Evolutionary conservation across 1,140 invertebrate genomes (phyloP), one percentile per base, ranked within the genome.

Genomic region (Heliothis subflexa): DNA sequence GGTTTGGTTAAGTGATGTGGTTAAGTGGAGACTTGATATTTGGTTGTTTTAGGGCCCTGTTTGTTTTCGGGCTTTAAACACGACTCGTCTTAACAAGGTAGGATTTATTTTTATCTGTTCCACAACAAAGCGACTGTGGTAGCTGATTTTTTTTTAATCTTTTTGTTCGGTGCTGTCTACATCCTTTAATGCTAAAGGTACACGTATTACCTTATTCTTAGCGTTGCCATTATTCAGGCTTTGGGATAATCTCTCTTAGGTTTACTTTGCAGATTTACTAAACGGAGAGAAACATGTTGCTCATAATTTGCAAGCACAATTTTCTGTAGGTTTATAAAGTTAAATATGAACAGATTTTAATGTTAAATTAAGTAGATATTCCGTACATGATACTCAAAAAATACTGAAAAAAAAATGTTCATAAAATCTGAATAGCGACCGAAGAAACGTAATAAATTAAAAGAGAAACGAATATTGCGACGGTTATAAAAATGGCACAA

Each of bases 11-110:
- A 89, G 89, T 92, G 89, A 88, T 87, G 88, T 84, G 82, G 86
- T 93, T 90, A 94, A 89, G 88, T 92, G 89, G 88, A 80, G 88
- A 87, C 86, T 82, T 83, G 84, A 83, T 90, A 89, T 92, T 92
- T 89, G 86, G 88, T 92, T 93, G 90, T 93, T 93, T 91, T 92
- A 92, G 91, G 89, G 78, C 72, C 45, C 70, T 90, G 88, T 93
- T 93, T 93, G 86, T 83, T 86, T 88, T 91, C 78, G 77, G 81
- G 82, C 79, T 89, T 88, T 86, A 81, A 81, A 91, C 91, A 93
- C 86, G 89, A 87, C 80, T 89, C 82, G 82, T 83, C 83, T 86
- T 93, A 92, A 91, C 86, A 91, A 94, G 89, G 75, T 85, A 64
- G 61, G 71, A 84, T 89, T 89, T 91, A 84, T 86, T 89, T 88